A percentile compares a stretch with the other conserved stretches of the same genome.
These are phyloP conservation scores for Himalopsyche kuldschensis DNA, from an alignment of 2,888 invertebrate genomes.

Conservation along the genomic window DNA sequence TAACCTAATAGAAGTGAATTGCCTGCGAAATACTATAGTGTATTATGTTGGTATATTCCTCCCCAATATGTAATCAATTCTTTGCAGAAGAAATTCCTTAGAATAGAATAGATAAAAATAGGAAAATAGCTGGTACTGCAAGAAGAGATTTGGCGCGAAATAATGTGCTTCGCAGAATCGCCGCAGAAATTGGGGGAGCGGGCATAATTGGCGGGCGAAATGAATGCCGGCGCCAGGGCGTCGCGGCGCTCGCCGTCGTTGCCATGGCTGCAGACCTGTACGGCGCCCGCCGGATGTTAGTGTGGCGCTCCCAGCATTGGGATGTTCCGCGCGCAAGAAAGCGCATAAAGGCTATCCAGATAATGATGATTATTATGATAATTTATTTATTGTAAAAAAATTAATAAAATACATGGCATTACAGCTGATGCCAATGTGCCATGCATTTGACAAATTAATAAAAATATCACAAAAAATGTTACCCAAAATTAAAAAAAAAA, in stretches of 20 bases:
- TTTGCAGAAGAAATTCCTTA: neutral
- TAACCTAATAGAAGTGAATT: neutral
- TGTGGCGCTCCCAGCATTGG: neutral
- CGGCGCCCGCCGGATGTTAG: conserved; percentile 20
- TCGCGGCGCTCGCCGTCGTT: conserved; percentile 18
- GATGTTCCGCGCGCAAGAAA: neutral
- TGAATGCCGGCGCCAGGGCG: conserved; percentile 1
- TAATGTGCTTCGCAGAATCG: neutral
- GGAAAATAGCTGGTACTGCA: neutral
- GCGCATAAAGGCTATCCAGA: neutral
- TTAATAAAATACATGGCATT: too few relatives aligned
- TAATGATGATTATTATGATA: too few relatives aligned
- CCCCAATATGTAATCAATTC: neutral
- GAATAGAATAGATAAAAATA: neutral
- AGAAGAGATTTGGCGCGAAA: neutral
- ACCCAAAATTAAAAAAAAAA: too few relatives aligned
- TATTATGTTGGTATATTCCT: neutral
- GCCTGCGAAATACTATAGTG: neutral
- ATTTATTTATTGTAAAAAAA: too few relatives aligned
- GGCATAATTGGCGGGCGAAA: neutral
- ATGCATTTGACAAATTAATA: too few relatives aligned
- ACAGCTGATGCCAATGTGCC: neutral
- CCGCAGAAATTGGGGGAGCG: neutral
- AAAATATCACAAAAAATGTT: too few relatives aligned
- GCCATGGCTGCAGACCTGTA: conserved; percentile 13